Conservation (phyloP, 2,888 invertebrate species). For the Conomelus anceps region DNA sequence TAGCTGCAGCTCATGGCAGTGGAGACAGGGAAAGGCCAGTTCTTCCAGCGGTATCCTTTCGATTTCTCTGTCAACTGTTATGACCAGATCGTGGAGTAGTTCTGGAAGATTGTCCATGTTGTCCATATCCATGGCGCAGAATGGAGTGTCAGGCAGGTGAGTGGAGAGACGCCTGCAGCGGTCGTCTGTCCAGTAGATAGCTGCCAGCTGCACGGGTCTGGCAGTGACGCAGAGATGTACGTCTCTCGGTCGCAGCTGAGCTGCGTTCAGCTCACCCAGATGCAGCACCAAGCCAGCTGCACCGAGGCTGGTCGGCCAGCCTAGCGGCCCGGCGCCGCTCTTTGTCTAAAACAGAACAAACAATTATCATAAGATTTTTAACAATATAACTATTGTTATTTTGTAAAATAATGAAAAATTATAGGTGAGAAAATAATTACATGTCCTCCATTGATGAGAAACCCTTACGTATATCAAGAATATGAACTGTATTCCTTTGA, state of each 20-base stretch:
- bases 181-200: slow-evolving; percentile 23
- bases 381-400: too few species aligned
- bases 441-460: too few species aligned
- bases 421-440: not conserved
- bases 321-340: slow-evolving; percentile 54
- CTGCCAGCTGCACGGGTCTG: slow-evolving; percentile 35
- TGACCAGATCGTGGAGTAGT: slow-evolving; percentile 56
- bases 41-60: slow-evolving; percentile 60
- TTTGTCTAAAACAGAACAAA: slow-evolving; percentile 44
- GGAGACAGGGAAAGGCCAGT: slow-evolving; percentile 54
- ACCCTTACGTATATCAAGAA: too few species aligned
- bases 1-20: slow-evolving; percentile 42
- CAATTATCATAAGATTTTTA: not conserved
- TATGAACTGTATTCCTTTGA: too few species aligned
- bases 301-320: slow-evolving; percentile 61
- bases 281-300: slow-evolving; percentile 55
- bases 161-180: slow-evolving; percentile 38
- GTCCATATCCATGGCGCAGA: slow-evolving; percentile 38
- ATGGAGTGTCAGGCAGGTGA: slow-evolving; percentile 41
- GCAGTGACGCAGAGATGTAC: slow-evolving; percentile 56
- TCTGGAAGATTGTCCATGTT: slow-evolving; percentile 52
- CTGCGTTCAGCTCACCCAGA: slow-evolving; percentile 55
- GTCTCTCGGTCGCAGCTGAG: slow-evolving; percentile 54
- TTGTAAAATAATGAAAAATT: not conserved
- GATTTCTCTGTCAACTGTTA: slow-evolving; percentile 62